These are phyloP conservation scores for Scaptodrosophila latifasciaeformis DNA, from an alignment of 2,888 invertebrate genomes.

Conservation along the genomic window DNA sequence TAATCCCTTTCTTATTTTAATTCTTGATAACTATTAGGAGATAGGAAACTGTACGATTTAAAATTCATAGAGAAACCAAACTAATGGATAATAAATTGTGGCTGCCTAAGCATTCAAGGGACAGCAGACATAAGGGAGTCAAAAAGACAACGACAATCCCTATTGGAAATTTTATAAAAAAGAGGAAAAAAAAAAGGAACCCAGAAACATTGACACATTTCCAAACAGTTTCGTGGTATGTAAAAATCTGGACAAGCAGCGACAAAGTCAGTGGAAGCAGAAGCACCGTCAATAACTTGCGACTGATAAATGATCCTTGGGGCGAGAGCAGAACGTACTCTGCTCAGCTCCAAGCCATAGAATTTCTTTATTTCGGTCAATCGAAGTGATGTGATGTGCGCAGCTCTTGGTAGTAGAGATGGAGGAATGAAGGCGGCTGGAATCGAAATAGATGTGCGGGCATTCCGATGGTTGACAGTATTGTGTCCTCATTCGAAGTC, in stretches of 20 bases:
- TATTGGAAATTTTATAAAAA: too few species aligned
- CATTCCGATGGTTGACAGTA: constrained; percentile 64
- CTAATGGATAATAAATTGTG: constrained; percentile 52
- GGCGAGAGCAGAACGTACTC: not conserved
- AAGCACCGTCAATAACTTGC: constrained; percentile 59
- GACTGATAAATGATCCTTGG: constrained; percentile 58
- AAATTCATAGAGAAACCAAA: constrained; percentile 35
- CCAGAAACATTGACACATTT: constrained; percentile 59
- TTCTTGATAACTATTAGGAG: too few species aligned
- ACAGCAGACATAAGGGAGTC: constrained; percentile 4
- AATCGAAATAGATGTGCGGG: constrained; percentile 66
- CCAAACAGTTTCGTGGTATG: constrained; percentile 46
- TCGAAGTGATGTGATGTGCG: constrained; percentile 45
- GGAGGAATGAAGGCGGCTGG: not conserved
- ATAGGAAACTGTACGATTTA: too few species aligned
- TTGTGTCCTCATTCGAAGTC: constrained; percentile 58
- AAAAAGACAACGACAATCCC: too few species aligned
- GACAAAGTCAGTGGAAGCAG: too few species aligned
- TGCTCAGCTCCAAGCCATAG: constrained; percentile 29
- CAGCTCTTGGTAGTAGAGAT: constrained; percentile 4
- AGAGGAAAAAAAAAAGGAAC: constrained; percentile 17
- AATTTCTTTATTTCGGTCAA: constrained; percentile 72
- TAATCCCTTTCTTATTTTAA: too few species aligned
- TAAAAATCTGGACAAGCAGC: constrained; percentile 61
- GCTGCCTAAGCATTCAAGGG: constrained; percentile 18